Conservation (phyloP, 2,113 vertebrate species). For the Morone saxatilis region DNA sequence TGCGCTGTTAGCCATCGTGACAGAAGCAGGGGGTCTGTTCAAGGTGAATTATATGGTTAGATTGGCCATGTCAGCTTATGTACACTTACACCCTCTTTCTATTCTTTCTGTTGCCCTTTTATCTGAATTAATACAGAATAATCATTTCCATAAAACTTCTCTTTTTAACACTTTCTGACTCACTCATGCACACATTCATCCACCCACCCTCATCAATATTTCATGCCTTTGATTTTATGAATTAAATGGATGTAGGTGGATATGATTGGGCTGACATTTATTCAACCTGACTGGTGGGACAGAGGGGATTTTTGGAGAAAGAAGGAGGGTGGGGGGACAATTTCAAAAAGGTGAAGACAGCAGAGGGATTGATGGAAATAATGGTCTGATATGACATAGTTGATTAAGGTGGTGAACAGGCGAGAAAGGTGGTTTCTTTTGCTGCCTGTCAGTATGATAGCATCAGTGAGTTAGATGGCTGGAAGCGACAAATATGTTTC, state of each 20-base stretch:
- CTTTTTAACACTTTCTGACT: neutral
- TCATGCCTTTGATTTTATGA: conserved; percentile 78
- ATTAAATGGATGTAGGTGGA: conserved; percentile 72
- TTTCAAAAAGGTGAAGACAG: conserved; percentile 14
- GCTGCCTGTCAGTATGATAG: conserved; percentile 36
- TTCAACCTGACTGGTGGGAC: conserved; percentile 62
- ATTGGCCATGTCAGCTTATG: conserved; percentile 9
- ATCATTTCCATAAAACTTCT: conserved; percentile 6
- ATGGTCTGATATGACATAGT: conserved; percentile 44
- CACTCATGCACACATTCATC: conserved; percentile 5
- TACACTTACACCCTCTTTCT: neutral
- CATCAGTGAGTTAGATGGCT: conserved; percentile 21
- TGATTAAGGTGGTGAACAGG: conserved; percentile 47
- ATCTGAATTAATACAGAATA: neutral
- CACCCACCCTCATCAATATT: conserved; percentile 68
- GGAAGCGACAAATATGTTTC: conserved; percentile 40
- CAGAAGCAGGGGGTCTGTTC: conserved; percentile 33
- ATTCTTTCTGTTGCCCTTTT: neutral
- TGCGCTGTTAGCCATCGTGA: conserved; percentile 3
- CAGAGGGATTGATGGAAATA: conserved; percentile 28
- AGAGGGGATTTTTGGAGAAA: neutral
- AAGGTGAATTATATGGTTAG: conserved; percentile 39
- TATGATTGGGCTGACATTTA: conserved; percentile 63
- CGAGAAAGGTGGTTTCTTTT: conserved; percentile 33
- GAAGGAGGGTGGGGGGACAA: too few relatives aligned